A percentile compares a stretch with the other conserved stretches of the same genome.
phyloP scores from a whole-genome alignment of 2,888 invertebrate species.

The Nephrotoma appendiculata region DNA sequence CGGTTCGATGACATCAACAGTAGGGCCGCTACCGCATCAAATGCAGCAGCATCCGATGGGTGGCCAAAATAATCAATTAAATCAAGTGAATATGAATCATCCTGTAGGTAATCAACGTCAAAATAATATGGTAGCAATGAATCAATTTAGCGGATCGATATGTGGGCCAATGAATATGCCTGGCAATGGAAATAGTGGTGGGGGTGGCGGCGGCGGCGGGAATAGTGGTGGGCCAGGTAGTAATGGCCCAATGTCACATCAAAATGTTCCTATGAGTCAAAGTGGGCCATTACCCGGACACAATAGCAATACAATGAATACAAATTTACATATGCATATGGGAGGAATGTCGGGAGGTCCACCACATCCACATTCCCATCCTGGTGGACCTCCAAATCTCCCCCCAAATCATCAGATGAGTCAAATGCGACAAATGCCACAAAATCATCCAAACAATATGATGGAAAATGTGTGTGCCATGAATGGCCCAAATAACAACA shows the following conservation, averaged over 20 bases:
- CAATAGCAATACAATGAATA: slow-evolving; percentile 11
- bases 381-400: not conserved
- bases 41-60: slow-evolving; percentile 40
- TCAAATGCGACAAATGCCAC: slow-evolving; percentile 35
- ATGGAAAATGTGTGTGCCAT: not conserved
- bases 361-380: slow-evolving; percentile 8
- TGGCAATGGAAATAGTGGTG: slow-evolving; percentile 23
- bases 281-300: slow-evolving; percentile 15
- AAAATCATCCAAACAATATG: slow-evolving; percentile 10
- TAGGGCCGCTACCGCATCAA: slow-evolving; percentile 34
- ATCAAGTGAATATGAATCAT: slow-evolving; percentile 29
- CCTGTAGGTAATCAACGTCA: slow-evolving; percentile 15
- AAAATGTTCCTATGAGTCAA: slow-evolving; percentile 31
- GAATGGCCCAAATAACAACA: not conserved
- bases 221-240: slow-evolving; percentile 17
- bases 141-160: slow-evolving; percentile 30
- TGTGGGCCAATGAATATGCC: slow-evolving; percentile 20
- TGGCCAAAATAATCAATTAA: slow-evolving; percentile 32
- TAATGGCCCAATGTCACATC: slow-evolving; percentile 24
- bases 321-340: slow-evolving; percentile 10
- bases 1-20: slow-evolving; percentile 39
- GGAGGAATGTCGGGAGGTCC: slow-evolving; percentile 16
- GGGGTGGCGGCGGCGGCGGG: slow-evolving; percentile 16
- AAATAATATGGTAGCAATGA: slow-evolving; percentile 10
- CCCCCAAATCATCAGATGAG: slow-evolving; percentile 23